Evolutionary conservation across 2,113 vertebrate species (phyloP), one percentile per base, ranked within the genome.

Genomic region (Columbina picui): DNA sequence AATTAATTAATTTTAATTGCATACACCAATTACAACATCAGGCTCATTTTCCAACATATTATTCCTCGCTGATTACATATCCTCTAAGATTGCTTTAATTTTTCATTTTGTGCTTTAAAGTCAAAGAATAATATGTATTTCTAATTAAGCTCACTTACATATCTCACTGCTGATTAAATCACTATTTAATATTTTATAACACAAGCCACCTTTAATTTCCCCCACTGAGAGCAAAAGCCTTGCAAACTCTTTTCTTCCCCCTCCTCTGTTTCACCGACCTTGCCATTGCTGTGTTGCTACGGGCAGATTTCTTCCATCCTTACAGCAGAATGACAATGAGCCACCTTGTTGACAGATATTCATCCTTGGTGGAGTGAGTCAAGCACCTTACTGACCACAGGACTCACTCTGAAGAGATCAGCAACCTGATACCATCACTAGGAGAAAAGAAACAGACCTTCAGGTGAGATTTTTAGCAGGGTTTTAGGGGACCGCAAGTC

Each of bases 1-100:
- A 98, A 98, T 98, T 98, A 98, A 98, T 98, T 98, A 98, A 97
- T 98, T 98, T 98, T 98, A 98, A 98, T 98, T 98, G 94, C 94
- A 91, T 94, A 98, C 92, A 98, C 97, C 97, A 98, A 97, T 98
- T 98, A 98, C 95, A 98, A 97, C 96, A 98, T 98, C 97, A 98
- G 97, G 93, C 94, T 97, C 97, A 97, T 98, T 98, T 98, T 96
- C 96, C 84, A 97, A 97, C 94, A 84, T 97, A 98, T 97, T 98
- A 98, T 98, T 97, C 96, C 97, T 97, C 30, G 14, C 97, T 98
- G 98, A 98, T 98, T 98, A 98, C 80, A 91, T 97, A 97, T 96
- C 97, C 97, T 97, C 87, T 88, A 97, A 98, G 94, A 98, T 97
- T 98, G 97, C 98, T 98, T 98, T 98, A 98, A 98, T 98, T 97